These are phyloP conservation scores for Plumapathes pennacea DNA, from an alignment of 92 coral and sea anemone species.

Conservation along the genomic window DNA sequence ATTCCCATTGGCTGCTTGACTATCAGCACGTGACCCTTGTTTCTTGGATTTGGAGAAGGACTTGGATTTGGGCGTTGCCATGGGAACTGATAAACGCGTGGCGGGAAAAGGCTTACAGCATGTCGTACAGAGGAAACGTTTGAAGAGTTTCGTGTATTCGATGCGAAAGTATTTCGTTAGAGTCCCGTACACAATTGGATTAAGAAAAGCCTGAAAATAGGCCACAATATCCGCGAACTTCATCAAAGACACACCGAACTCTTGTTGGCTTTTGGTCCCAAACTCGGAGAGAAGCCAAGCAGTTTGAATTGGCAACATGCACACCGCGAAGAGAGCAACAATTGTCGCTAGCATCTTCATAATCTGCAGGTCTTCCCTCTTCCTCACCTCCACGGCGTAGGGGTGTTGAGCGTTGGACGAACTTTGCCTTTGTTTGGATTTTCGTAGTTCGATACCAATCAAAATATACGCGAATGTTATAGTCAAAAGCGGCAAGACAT, in stretches of 20 bases:
- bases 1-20: too few relatives aligned
- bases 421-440: constrained; percentile 21
- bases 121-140: constrained; percentile 7
- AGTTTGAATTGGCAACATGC: constrained; percentile 54
- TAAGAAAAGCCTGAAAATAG: constrained; percentile 52
- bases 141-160: constrained; percentile 20
- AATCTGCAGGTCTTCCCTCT: constrained; percentile 51
- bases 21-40: too few relatives aligned
- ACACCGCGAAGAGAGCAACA: constrained; percentile 54
- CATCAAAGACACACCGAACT: constrained; percentile 11
- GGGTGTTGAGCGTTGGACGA: constrained; percentile 13
- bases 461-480: constrained; percentile 59
- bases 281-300: constrained; percentile 60
- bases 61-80: too few relatives aligned
- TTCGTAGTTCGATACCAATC: constrained; percentile 54
- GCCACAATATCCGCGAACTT: constrained; percentile 56
- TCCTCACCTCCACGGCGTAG: constrained; percentile 20
- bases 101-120: too few relatives aligned
- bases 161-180: constrained; percentile 49
- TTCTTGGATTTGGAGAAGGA: too few relatives aligned
- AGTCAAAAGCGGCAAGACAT: constrained; percentile 54
- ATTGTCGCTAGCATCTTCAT: constrained; percentile 55
- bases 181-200: constrained; percentile 61
- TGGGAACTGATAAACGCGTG: too few relatives aligned
- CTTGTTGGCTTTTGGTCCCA: constrained; percentile 18